Evolutionary conservation across 2,888 invertebrate species (phyloP).

Genomic region (Pimpla rufipes): DNA sequence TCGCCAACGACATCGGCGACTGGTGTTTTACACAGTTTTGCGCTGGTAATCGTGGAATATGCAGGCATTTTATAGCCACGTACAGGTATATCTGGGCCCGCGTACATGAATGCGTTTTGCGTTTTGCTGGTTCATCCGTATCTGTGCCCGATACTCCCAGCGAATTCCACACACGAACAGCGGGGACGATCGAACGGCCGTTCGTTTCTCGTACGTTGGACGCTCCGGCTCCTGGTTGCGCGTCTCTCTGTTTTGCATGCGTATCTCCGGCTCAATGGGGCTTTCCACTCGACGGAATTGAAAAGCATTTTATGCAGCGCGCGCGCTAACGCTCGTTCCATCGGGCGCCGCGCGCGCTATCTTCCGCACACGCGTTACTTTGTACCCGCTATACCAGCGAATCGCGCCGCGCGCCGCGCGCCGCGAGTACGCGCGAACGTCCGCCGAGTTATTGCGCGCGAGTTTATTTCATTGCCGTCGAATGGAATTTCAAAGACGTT

Average conservation of each 20-base stretch:
- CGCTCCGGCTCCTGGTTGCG: too few relatives aligned
- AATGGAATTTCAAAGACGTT: not conserved
- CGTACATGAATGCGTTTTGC: conserved; percentile 59
- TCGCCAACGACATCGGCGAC: conserved; percentile 13
- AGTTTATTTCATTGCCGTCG: not conserved
- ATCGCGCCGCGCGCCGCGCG: conserved; percentile 2
- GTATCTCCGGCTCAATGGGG: conserved; percentile 80
- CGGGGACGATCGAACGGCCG: too few relatives aligned
- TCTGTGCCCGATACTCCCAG: conserved; percentile 30
- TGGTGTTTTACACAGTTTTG: conserved; percentile 47
- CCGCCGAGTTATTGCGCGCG: conserved; percentile 2
- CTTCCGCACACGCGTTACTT: conserved; percentile 34
- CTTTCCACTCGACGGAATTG: conserved; percentile 81
- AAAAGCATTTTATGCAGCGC: conserved; percentile 80
- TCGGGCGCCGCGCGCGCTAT: conserved; percentile 23
- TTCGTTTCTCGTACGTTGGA: conserved; percentile 19
- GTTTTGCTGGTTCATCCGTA: conserved; percentile 27
- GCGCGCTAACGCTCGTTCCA: conserved; percentile 62
- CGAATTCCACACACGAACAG: conserved; percentile 21
- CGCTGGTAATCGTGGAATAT: conserved; percentile 17
- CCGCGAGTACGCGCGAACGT: conserved; percentile 20
- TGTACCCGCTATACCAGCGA: conserved; percentile 33
- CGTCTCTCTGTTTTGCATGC: conserved; percentile 79
- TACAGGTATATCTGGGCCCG: conserved; percentile 57
- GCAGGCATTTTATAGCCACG: not conserved